A percentile compares a stretch with the other conserved stretches of the same genome.
phyloP scores from a whole-genome alignment of 2,888 invertebrate genomes.

The Andrena praecox region DNA sequence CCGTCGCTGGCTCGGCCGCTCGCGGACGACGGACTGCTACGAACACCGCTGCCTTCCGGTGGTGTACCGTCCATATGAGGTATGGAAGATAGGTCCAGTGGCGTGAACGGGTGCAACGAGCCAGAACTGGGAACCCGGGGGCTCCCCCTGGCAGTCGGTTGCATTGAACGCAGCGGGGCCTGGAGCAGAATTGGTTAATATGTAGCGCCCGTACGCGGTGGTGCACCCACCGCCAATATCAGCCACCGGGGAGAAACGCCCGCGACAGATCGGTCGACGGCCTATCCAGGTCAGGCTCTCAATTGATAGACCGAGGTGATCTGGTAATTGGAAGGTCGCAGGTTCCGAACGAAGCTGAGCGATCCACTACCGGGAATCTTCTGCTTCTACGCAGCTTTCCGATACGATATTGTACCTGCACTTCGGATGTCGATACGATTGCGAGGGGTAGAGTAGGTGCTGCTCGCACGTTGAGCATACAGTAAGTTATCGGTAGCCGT shows the following conservation, averaged over 20 bases:
- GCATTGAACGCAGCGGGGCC: conserved; percentile 83
- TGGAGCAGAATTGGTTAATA: conserved; percentile 63
- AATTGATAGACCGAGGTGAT: background rate
- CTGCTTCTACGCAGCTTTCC: background rate
- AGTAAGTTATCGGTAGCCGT: background rate
- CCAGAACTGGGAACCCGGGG: conserved; percentile 77
- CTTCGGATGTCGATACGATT: background rate
- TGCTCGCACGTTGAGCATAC: too few species aligned
- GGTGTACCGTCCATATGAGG: conserved; percentile 84
- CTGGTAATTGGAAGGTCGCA: background rate
- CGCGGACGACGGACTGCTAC: conserved; percentile 61
- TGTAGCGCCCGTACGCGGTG: background rate
- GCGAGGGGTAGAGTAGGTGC: background rate
- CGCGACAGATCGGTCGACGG: too few species aligned
- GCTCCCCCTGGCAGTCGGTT: conserved; percentile 81
- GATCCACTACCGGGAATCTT: background rate
- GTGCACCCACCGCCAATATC: background rate
- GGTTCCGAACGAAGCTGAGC: background rate
- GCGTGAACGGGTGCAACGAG: conserved; percentile 80
- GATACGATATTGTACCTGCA: background rate
- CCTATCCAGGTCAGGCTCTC: background rate
- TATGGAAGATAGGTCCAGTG: conserved; percentile 82
- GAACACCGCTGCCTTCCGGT: conserved; percentile 68
- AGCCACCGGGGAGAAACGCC: background rate
- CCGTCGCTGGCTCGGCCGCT: conserved; percentile 48